Evolutionary conservation across 2,797 vertebrate species (phyloP).

Genomic region (Mus spretus): DNA sequence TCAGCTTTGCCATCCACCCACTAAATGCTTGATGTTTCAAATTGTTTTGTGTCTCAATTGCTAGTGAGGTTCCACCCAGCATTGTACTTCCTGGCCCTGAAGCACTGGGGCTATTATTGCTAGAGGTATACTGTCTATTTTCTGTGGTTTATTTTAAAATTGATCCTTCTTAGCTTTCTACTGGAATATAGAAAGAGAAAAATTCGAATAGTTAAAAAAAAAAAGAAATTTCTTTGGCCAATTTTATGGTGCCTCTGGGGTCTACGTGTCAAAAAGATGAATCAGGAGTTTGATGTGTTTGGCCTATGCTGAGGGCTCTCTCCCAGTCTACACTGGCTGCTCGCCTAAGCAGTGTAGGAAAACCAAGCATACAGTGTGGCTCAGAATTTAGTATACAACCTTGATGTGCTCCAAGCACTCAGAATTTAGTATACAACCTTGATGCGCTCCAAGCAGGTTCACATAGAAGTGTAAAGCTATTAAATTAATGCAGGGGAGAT

Average conservation of each 20-base stretch:
- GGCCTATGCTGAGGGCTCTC: constrained; percentile 34
- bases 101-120: constrained; percentile 56
- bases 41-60: background rate
- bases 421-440: constrained; percentile 31
- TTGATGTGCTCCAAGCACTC: background rate
- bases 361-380: background rate
- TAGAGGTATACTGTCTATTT: constrained; percentile 61
- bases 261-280: constrained; percentile 80
- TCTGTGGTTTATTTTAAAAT: constrained; percentile 76
- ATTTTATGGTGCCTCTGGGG: constrained; percentile 75
- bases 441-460: background rate
- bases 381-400: constrained; percentile 41
- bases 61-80: background rate
- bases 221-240: constrained; percentile 66
- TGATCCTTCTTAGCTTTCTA: constrained; percentile 76
- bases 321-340: constrained; percentile 23
- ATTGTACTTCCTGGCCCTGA: constrained; percentile 10
- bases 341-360: background rate
- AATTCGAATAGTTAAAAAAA: constrained; percentile 70
- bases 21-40: background rate
- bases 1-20: background rate
- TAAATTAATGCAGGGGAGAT: background rate
- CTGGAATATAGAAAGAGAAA: constrained; percentile 79
- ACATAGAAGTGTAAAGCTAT: constrained; percentile 45
- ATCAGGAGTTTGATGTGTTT: constrained; percentile 78